These are phyloP conservation scores for Paratrypauchen microcephalus DNA, from an alignment of 2,797 vertebrate genomes.

Conservation along the genomic window DNA sequence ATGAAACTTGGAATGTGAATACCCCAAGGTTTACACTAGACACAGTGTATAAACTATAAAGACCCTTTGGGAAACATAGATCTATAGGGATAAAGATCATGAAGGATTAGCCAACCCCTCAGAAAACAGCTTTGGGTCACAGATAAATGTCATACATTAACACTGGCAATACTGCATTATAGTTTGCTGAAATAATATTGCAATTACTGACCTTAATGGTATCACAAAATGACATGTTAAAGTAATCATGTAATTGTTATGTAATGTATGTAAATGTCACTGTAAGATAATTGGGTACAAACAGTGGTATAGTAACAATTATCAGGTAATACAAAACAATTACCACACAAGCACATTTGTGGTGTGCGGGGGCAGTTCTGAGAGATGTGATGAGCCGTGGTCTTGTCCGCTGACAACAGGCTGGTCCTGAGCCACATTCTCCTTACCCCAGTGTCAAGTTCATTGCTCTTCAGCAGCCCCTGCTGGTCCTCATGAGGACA, in stretches of 20 bases:
- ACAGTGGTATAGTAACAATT: neutral
- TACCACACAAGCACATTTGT: neutral
- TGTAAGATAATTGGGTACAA: neutral
- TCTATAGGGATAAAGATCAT: constrained; percentile 32
- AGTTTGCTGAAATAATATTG: neutral
- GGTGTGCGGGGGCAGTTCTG: constrained; percentile 39
- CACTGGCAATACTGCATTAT: neutral
- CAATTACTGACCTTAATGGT: neutral
- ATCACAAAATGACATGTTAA: neutral
- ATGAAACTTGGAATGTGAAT: too few relatives aligned
- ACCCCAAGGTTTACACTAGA: too few relatives aligned
- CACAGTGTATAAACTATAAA: neutral
- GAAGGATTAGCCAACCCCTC: constrained; percentile 36
- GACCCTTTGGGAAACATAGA: neutral
- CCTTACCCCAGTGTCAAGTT: constrained; percentile 9
- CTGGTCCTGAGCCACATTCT: constrained; percentile 70
- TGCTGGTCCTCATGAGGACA: constrained; percentile 54
- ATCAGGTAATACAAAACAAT: neutral
- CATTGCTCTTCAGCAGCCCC: constrained; percentile 73
- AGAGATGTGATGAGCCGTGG: constrained; percentile 56
- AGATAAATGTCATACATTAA: neutral
- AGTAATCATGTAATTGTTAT: neutral
- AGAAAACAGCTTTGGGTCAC: constrained; percentile 25
- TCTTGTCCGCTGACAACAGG: constrained; percentile 69
- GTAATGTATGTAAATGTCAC: neutral